A percentile compares a stretch with the other conserved stretches of the same genome.
These are phyloP conservation scores for Neomicropteryx cornuta DNA, from an alignment of 1,140 invertebrate genomes.

Conservation along the genomic window DNA sequence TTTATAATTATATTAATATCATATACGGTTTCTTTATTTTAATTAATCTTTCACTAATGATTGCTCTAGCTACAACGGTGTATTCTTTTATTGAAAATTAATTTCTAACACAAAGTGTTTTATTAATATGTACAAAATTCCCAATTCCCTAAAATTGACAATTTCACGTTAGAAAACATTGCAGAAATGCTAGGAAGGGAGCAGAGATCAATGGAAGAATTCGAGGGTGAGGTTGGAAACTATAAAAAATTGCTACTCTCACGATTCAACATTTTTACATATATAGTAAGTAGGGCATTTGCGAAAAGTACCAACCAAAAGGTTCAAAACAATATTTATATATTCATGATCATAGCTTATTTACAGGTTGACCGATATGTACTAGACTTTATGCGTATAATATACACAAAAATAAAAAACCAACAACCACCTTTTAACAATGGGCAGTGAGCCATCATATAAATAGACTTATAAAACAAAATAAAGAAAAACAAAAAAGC, in stretches of 20 bases:
- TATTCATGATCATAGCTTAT: too few species aligned
- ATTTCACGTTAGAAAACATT: constrained; percentile 38
- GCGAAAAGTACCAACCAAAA: constrained; percentile 34
- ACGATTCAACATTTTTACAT: constrained; percentile 37
- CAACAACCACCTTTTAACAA: too few species aligned
- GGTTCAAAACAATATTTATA: constrained; percentile 23
- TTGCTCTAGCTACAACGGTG: constrained; percentile 43
- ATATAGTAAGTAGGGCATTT: constrained; percentile 33
- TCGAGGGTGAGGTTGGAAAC: too few species aligned
- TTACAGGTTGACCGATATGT: too few species aligned
- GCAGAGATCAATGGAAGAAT: too few species aligned
- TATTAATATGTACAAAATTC: constrained; percentile 30
- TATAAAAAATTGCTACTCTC: constrained; percentile 37
- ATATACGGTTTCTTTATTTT: constrained; percentile 37
- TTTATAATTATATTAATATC: constrained; percentile 48
- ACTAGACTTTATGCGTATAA: too few species aligned
- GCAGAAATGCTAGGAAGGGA: constrained; percentile 32
- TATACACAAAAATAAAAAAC: too few species aligned
- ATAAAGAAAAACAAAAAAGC: too few species aligned
- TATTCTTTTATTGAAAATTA: constrained; percentile 39
- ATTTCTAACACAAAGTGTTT: constrained; percentile 34
- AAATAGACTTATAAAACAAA: too few species aligned
- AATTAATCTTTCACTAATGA: constrained; percentile 40
- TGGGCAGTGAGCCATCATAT: too few species aligned
- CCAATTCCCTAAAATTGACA: constrained; percentile 45